Percentiles rank a stretch among this genome's conserved stretches.
These are phyloP conservation scores for Helicoverpa armigera DNA, from an alignment of 1,140 invertebrate species.

Conservation along the genomic window DNA sequence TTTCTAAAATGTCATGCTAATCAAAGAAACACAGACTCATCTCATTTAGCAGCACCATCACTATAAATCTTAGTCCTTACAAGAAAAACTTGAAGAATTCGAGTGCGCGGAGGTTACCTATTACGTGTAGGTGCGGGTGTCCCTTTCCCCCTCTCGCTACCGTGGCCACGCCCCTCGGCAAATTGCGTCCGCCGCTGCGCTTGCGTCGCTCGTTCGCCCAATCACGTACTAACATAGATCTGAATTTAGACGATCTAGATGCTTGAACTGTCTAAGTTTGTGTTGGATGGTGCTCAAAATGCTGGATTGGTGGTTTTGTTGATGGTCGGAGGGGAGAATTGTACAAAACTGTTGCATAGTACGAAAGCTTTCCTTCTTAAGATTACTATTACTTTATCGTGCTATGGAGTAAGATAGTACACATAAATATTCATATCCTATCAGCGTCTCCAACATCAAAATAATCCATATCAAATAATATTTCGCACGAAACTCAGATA, in stretches of 20 bases:
- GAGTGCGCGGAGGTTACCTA: constrained; percentile 42
- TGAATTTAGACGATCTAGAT: constrained; percentile 62
- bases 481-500: constrained; percentile 25
- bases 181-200: constrained; percentile 66
- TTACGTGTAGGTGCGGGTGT: constrained; percentile 43
- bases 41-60: neutral
- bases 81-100: constrained; percentile 43
- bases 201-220: constrained; percentile 72
- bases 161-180: constrained; percentile 63
- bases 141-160: constrained; percentile 72
- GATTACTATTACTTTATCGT: too few relatives aligned
- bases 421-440: neutral
- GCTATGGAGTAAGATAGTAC: neutral
- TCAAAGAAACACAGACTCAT: constrained; percentile 26
- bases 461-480: constrained; percentile 23
- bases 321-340: neutral
- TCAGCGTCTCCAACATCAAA: neutral
- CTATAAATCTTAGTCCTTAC: constrained; percentile 26
- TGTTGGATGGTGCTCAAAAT: constrained; percentile 16
- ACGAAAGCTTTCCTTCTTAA: too few relatives aligned
- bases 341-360: neutral
- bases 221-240: constrained; percentile 67
- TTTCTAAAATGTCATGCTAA: neutral
- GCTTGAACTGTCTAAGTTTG: constrained; percentile 41
- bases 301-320: neutral